These are phyloP conservation scores for Osmerus mordax DNA, from an alignment of 2,113 vertebrate species.

Conservation along the genomic window DNA sequence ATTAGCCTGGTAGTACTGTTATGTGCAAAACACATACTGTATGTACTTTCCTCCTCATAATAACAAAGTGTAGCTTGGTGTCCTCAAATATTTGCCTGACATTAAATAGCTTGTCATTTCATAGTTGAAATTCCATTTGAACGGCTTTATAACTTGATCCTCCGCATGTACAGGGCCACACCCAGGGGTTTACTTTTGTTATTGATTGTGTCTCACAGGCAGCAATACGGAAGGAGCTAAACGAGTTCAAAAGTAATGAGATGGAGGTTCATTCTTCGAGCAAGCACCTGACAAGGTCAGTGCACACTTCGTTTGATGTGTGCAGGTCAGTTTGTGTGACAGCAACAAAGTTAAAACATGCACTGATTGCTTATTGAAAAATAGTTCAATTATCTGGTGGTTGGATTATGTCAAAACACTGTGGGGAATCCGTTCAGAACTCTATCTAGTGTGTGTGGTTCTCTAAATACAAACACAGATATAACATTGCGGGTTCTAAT, in stretches of 20 bases:
- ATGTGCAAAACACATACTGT: no score
- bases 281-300: constrained; percentile 96
- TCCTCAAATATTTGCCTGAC: no score
- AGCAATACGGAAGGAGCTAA: constrained; percentile 96
- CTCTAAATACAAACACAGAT: no score
- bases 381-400: no score
- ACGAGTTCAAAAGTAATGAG: constrained; percentile 97
- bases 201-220: constrained; percentile 71
- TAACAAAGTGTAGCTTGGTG: not conserved
- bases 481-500: no score
- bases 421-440: no score
- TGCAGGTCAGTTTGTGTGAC: not conserved
- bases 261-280: constrained; percentile 98
- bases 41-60: constrained; percentile 1
- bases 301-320: not conserved
- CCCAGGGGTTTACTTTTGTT: not conserved
- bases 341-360: no score
- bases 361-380: no score
- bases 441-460: no score
- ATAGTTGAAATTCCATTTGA: not conserved
- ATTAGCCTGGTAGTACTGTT: no score
- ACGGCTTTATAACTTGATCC: constrained; percentile 13
- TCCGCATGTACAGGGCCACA: not conserved
- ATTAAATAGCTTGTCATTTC: not conserved
- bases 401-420: no score